Conservation (phyloP, 1,140 invertebrate genomes). For the Drosophila mayri region DNA sequence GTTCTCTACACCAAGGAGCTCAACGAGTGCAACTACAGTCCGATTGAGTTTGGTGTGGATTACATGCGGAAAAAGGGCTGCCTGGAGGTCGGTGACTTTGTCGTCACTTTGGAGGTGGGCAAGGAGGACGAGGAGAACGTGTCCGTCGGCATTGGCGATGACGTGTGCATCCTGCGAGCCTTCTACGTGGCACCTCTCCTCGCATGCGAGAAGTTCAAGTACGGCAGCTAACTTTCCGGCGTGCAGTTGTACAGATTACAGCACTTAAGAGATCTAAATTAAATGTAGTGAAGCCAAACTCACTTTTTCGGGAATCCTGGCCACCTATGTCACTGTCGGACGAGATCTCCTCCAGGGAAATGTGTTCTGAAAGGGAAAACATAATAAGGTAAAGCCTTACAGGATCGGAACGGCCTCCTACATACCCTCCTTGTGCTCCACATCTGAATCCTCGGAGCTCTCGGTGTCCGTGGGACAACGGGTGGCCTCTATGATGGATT, state of each 20-base stretch:
- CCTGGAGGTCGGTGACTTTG: conserved; percentile 75
- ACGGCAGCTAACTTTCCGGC: conserved; percentile 48
- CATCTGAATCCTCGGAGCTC: conserved; percentile 85
- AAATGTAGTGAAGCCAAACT: conserved; percentile 42
- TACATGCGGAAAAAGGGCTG: conserved; percentile 67
- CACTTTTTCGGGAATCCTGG: conserved; percentile 51
- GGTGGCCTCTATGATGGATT: conserved; percentile 86
- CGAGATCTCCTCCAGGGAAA: conserved; percentile 87
- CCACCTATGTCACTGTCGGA: conserved; percentile 85
- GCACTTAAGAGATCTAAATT: conserved; percentile 48
- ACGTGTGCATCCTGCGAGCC: conserved; percentile 73
- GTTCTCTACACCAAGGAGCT: conserved; percentile 67
- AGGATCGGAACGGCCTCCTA: background rate
- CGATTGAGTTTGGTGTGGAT: conserved; percentile 79
- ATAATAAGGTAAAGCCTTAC: background rate
- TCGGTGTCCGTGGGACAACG: conserved; percentile 87
- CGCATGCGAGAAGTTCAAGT: conserved; percentile 75
- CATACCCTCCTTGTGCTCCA: conserved; percentile 73
- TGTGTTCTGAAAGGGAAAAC: conserved; percentile 84
- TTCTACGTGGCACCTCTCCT: conserved; percentile 69
- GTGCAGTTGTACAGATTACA: conserved; percentile 56
- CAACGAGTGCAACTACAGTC: conserved; percentile 60
- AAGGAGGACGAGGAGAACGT: conserved; percentile 73
- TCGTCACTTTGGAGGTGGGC: conserved; percentile 72
- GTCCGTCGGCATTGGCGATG: conserved; percentile 61